Evolutionary conservation across 2,888 invertebrate species (phyloP).

Genomic region (Drosophila crucigera): DNA sequence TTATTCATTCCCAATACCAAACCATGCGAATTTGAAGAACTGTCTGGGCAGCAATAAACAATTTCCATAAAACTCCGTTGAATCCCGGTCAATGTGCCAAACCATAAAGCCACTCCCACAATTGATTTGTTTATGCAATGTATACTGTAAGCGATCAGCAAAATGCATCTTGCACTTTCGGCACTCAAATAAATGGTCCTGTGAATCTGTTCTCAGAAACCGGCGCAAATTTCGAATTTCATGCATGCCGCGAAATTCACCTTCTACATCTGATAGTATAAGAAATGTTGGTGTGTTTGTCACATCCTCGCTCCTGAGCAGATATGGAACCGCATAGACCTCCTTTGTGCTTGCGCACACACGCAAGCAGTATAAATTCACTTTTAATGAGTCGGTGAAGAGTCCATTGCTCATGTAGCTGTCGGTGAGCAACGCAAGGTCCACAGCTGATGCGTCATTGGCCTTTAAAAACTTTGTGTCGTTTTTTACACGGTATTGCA

Average conservation of each 20-base stretch:
- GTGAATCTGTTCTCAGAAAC: constrained; percentile 44
- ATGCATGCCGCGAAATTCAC: constrained; percentile 53
- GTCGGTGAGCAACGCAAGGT: constrained; percentile 32
- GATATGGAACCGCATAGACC: constrained; percentile 62
- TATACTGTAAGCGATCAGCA: constrained; percentile 33
- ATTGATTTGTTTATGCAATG: constrained; percentile 60
- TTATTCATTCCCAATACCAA: constrained; percentile 40
- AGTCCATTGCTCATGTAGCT: constrained; percentile 27
- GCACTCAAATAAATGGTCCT: constrained; percentile 53
- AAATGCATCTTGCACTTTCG: constrained; percentile 51
- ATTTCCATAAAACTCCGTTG: constrained; percentile 57
- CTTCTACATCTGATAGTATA: constrained; percentile 60
- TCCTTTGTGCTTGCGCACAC: constrained; percentile 64
- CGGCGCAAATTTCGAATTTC: constrained; percentile 51
- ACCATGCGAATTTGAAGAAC: constrained; percentile 63
- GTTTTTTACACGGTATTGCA: constrained; percentile 61
- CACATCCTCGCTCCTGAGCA: constrained; percentile 41
- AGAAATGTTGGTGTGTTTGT: constrained; percentile 61
- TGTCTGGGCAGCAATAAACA: constrained; percentile 86
- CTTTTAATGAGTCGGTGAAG: constrained; percentile 39
- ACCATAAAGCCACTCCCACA: constrained; percentile 60
- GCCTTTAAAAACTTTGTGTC: not conserved
- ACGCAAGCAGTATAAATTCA: constrained; percentile 65
- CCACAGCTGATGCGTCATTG: not conserved
- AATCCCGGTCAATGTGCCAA: constrained; percentile 39